These are phyloP conservation scores for Drosophila robusta DNA, from an alignment of 2,888 invertebrate genomes.

Conservation along the genomic window DNA sequence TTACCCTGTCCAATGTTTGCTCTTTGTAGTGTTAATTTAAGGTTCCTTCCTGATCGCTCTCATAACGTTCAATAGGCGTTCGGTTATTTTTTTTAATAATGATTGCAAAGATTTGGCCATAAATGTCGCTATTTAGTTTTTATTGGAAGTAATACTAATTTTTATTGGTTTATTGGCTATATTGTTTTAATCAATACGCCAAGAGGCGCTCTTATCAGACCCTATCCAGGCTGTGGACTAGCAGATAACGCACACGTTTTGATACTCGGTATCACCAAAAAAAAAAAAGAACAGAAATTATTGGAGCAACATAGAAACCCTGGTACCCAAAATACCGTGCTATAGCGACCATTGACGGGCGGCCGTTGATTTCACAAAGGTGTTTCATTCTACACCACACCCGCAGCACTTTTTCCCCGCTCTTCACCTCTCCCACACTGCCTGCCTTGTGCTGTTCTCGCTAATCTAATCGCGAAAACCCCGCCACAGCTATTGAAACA, in stretches of 20 bases:
- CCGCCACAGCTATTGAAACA: conserved; percentile 68
- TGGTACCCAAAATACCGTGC: conserved; percentile 9
- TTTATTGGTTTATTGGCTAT: conserved; percentile 82
- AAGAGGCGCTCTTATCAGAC: conserved; percentile 47
- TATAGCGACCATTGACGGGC: conserved; percentile 39
- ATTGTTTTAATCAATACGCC: conserved; percentile 77
- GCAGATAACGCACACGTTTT: conserved; percentile 59
- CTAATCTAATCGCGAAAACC: conserved; percentile 76
- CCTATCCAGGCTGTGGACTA: conserved; percentile 46
- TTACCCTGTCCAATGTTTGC: conserved; percentile 12
- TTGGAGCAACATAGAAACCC: conserved; percentile 51
- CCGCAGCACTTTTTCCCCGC: not conserved
- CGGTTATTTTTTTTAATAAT: conserved; percentile 58
- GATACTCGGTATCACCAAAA: conserved; percentile 36
- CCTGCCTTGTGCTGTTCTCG: not conserved
- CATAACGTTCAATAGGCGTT: conserved; percentile 1
- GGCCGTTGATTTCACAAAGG: conserved; percentile 54
- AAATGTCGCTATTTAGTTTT: conserved; percentile 83
- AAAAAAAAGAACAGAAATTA: conserved; percentile 33
- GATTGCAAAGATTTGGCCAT: conserved; percentile 81
- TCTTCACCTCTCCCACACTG: not conserved
- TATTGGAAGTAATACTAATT: conserved; percentile 83
- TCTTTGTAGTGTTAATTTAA: conserved; percentile 23
- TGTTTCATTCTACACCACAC: conserved; percentile 23
- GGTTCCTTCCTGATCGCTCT: conserved; percentile 27